These are phyloP conservation scores for Vidua macroura DNA, from an alignment of 2,113 vertebrate genomes.

Conservation along the genomic window DNA sequence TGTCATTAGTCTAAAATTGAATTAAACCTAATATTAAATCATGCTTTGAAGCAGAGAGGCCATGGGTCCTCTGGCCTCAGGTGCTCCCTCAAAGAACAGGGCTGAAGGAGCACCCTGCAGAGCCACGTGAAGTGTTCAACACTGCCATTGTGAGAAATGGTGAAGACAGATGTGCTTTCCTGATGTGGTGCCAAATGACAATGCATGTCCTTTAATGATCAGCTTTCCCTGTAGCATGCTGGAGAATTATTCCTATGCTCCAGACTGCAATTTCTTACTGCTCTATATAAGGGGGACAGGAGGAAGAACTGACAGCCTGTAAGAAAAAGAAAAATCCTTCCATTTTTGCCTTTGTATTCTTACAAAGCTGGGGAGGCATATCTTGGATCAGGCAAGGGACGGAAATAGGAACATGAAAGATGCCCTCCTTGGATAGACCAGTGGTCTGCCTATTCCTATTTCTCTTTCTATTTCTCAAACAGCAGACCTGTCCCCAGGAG, in stretches of 20 bases:
- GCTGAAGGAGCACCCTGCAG: not conserved
- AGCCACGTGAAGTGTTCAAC: not conserved
- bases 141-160: not conserved
- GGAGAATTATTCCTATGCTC: not conserved
- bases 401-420: not conserved
- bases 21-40: not conserved
- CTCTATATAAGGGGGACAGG: not conserved
- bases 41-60: not conserved
- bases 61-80: not conserved
- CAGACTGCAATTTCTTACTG: not conserved
- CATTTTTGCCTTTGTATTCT: not conserved
- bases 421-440: not conserved
- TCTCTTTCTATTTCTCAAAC: not conserved
- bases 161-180: not conserved
- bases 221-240: rapidly evolving
- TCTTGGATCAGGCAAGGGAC: not conserved
- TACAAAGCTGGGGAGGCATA: not conserved
- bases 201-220: not conserved
- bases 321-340: not conserved
- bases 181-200: not conserved
- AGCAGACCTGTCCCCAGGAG: not conserved
- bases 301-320: not conserved
- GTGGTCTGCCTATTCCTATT: not conserved
- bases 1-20: not conserved
- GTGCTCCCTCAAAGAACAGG: not conserved